Evolutionary conservation across 2,888 invertebrate species (phyloP).

Genomic region (Myopa tessellatipennis): DNA sequence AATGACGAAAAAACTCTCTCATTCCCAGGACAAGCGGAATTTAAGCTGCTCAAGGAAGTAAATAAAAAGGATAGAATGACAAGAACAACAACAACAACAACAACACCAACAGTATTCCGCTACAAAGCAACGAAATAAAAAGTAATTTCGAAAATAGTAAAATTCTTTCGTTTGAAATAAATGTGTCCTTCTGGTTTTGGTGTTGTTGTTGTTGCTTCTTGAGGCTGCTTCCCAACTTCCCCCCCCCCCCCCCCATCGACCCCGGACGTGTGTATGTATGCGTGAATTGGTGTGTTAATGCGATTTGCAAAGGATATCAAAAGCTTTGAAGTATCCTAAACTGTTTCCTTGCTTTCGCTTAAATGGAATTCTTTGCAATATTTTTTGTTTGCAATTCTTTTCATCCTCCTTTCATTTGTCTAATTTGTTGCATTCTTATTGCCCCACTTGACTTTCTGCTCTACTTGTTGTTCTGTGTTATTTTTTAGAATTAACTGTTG

Average conservation of each 20-base stretch:
- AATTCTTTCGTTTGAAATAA: conserved; percentile 31
- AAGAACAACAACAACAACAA: conserved; percentile 8
- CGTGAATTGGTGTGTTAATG: conserved; percentile 42
- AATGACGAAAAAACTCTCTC: background rate
- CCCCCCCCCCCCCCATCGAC: background rate
- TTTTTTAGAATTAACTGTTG: conserved; percentile 6
- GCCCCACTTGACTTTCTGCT: conserved; percentile 25
- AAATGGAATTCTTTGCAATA: conserved; percentile 46
- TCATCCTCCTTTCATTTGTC: conserved; percentile 44
- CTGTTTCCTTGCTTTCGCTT: background rate
- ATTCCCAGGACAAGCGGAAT: background rate
- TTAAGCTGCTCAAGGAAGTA: conserved; percentile 33
- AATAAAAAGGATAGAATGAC: conserved; percentile 14
- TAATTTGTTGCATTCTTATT: conserved; percentile 57
- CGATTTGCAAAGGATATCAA: conserved; percentile 42
- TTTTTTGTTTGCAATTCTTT: background rate
- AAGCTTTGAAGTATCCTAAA: conserved; percentile 38
- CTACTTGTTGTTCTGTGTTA: background rate
- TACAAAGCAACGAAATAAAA: conserved; percentile 36
- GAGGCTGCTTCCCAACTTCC: background rate
- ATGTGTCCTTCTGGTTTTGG: conserved; percentile 19
- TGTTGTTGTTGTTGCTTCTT: conserved; percentile 9
- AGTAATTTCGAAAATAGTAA: conserved; percentile 40
- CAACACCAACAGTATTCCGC: background rate
- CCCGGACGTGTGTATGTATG: background rate